A percentile compares a stretch with the other conserved stretches of the same genome.
Conservation (phyloP, 2,113 vertebrate genomes). For the Brachionichthys hirsutus region DNA sequence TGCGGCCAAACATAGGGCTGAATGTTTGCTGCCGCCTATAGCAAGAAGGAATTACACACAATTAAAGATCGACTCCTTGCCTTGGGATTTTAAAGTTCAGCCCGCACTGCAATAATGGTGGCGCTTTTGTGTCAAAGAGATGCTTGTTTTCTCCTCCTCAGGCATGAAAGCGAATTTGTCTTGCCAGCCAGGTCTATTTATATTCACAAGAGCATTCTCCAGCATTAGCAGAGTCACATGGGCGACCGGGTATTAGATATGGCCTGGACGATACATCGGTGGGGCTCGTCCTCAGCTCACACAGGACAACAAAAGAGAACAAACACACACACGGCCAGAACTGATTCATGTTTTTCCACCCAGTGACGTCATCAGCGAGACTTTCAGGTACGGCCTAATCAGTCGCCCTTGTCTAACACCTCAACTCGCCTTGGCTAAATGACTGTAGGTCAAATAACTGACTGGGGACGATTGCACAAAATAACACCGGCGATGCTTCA, state of each 20-base stretch:
- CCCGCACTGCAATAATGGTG: conserved; percentile 49
- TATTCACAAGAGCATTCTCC: conserved; percentile 74
- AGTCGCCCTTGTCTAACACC: conserved; percentile 17
- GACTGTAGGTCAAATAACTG: conserved; percentile 7
- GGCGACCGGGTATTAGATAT: conserved; percentile 37
- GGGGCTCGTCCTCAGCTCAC: conserved; percentile 29
- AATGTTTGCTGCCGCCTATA: conserved; percentile 23
- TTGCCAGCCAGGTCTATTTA: conserved; percentile 70
- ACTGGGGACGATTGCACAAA: conserved; percentile 14
- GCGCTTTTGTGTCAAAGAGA: conserved; percentile 70
- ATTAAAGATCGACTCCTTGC: conserved; percentile 43
- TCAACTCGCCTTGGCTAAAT: conserved; percentile 24
- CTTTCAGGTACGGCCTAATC: conserved; percentile 13
- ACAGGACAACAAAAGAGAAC: conserved; percentile 5
- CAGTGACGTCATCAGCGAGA: not conserved
- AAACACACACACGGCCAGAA: not conserved
- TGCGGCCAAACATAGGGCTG: conserved; percentile 15
- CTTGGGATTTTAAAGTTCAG: conserved; percentile 39
- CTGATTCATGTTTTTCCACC: conserved; percentile 8
- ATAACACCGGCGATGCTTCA: conserved; percentile 6
- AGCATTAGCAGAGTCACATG: conserved; percentile 66
- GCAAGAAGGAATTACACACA: conserved; percentile 25
- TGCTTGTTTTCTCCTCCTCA: conserved; percentile 67
- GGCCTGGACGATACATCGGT: conserved; percentile 39
- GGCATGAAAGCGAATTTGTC: conserved; percentile 71